These are phyloP conservation scores for Echinops telfairi DNA, from an alignment of 2,113 vertebrate species.

Conservation along the genomic window DNA sequence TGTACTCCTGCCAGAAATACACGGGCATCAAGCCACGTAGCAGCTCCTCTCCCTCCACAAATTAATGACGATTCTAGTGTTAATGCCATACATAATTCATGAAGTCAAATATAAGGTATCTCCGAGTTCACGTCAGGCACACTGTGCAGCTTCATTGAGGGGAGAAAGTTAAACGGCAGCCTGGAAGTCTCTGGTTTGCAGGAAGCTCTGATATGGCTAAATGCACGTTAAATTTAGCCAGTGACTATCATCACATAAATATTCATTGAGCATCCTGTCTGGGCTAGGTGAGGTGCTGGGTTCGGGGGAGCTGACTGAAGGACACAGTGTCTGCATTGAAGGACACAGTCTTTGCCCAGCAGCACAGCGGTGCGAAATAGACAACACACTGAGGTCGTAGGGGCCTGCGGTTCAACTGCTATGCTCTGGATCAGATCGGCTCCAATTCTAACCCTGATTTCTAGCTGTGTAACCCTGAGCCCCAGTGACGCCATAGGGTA, in stretches of 20 bases:
- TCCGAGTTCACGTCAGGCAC: constrained; percentile 68
- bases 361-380: not conserved
- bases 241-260: constrained; percentile 27
- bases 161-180: constrained; percentile 81
- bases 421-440: not conserved
- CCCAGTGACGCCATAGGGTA: too few species aligned
- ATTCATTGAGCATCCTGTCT: constrained; percentile 25
- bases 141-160: constrained; percentile 73
- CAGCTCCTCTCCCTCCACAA: constrained; percentile 66
- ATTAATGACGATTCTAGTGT: constrained; percentile 87
- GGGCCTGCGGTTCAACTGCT: not conserved
- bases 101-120: constrained; percentile 84
- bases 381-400: not conserved
- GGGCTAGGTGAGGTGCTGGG: not conserved
- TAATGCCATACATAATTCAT: constrained; percentile 90
- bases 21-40: constrained; percentile 48
- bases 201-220: constrained; percentile 46
- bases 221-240: constrained; percentile 43
- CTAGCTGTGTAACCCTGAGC: not conserved
- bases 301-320: not conserved
- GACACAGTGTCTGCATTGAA: not conserved
- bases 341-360: not conserved
- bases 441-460: not conserved
- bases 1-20: constrained; percentile 72
- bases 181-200: constrained; percentile 57